phyloP scores from a whole-genome alignment of 1,140 invertebrate species.

The Procambarus clarkii region DNA sequence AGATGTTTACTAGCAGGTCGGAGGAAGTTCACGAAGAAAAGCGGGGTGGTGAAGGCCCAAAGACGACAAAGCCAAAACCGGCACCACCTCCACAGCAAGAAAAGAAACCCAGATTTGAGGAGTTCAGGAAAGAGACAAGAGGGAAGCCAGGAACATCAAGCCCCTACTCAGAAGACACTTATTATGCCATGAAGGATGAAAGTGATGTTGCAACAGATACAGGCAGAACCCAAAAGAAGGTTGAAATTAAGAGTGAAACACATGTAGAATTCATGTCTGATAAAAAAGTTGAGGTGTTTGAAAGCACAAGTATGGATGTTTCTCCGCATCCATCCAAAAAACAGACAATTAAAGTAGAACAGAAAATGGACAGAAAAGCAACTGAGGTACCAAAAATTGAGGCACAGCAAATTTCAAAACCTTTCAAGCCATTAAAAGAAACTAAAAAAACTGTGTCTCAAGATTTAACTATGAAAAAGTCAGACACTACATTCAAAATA shows the following conservation, averaged over 20 bases:
- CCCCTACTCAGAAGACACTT: slow-evolving; percentile 69
- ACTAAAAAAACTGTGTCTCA: not conserved
- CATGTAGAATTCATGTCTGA: slow-evolving; percentile 70
- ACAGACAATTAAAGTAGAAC: slow-evolving; percentile 33
- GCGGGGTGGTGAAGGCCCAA: slow-evolving; percentile 50
- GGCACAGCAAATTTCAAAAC: slow-evolving; percentile 16
- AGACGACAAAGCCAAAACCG: slow-evolving; percentile 26
- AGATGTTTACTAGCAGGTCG: slow-evolving; percentile 69
- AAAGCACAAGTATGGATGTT: slow-evolving; percentile 54
- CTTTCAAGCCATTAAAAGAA: slow-evolving; percentile 17
- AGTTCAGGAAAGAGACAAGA: slow-evolving; percentile 53
- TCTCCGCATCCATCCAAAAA: slow-evolving; percentile 51
- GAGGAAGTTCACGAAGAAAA: slow-evolving; percentile 61
- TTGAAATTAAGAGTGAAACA: slow-evolving; percentile 68
- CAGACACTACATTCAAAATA: slow-evolving; percentile 4
- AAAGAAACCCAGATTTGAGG: slow-evolving; percentile 66
- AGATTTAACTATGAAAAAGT: not conserved
- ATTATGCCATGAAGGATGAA: slow-evolving; percentile 71
- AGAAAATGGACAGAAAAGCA: slow-evolving; percentile 35
- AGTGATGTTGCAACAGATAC: slow-evolving; percentile 66
- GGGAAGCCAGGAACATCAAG: slow-evolving; percentile 57
- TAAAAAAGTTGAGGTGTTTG: slow-evolving; percentile 70
- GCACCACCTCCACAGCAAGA: slow-evolving; percentile 43
- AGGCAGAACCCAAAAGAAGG: slow-evolving; percentile 61
- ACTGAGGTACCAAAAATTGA: slow-evolving; percentile 22